Base-by-base conservation (phyloP, 2,888 invertebrate genomes). In the Lissonota sp. region DNA sequence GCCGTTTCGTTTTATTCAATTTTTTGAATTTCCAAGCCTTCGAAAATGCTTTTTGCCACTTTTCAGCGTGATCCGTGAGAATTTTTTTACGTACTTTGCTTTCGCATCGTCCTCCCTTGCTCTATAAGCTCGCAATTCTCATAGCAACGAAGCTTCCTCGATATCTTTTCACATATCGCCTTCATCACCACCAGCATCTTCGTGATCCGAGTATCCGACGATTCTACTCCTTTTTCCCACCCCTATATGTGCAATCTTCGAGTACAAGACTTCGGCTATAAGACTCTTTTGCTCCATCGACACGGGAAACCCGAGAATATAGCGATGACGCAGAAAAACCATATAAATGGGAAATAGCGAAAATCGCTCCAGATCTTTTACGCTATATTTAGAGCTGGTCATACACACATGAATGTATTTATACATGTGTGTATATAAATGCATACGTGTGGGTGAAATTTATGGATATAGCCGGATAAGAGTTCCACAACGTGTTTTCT, bases 341-440 rank as follows among this genome's bases (percentile, higher is more conserved):
- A n/a, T n/a, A 53, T 14, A 76, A 80, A 80, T 82, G 79, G 84
- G 78, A 80, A 82, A 85, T 84, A 60, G 80, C 62, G 66, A 79
- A 66, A 76, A 76, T 57, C 66, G 67, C 37, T 14, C 12, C 12
- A 3, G 44, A 78, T 79, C 80, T 77, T 79, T 84, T 82, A 82
- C 84, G 77, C 82, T 67, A 81, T 64, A 82, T 26, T 26, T 26
- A 26, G 1, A 26, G 26, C 26, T 26, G 26, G 62, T 51, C 60
- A 16, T 16, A 51, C 49, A 60, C 49, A 49, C 7, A 6, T 46
- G 46, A 8, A 51, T 14, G 6, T 12, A 16, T 53, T 6, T 53
- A 53, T 53, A 53, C 5, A n/a, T 40, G 39, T 39, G 37, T 58
- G 46, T 46, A 44, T 58, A 39, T 26, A 46, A n/a, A 39, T 37